A percentile compares a stretch with the other conserved stretches of the same genome.
Conservation (phyloP, 1,140 invertebrate genomes). For the Trichonephila inaurata region DNA sequence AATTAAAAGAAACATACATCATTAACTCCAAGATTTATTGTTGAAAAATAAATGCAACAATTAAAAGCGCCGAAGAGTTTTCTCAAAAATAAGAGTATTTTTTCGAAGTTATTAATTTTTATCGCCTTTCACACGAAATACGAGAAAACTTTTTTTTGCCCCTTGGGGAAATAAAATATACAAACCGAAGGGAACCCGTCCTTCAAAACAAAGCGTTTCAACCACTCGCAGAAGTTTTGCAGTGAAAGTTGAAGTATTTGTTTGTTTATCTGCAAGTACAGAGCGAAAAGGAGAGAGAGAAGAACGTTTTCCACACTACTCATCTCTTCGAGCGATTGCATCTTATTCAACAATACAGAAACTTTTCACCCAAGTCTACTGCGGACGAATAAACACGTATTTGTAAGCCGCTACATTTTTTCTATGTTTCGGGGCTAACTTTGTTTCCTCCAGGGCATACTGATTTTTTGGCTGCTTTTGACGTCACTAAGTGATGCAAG, state of each 20-base stretch:
- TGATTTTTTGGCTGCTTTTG: slow-evolving; percentile 63
- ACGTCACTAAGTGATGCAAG: slow-evolving; percentile 74
- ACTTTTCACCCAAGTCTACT: slow-evolving; percentile 5
- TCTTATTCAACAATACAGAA: slow-evolving; percentile 46
- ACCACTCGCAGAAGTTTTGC: background rate
- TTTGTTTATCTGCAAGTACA: slow-evolving; percentile 22
- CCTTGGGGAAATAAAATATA: background rate
- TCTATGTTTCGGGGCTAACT: slow-evolving; percentile 29
- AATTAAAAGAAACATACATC: too few relatives aligned
- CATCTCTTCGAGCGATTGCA: slow-evolving; percentile 54
- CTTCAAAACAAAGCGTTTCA: background rate
- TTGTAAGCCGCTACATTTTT: slow-evolving; percentile 37
- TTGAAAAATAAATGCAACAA: too few relatives aligned
- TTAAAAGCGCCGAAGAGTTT: too few relatives aligned
- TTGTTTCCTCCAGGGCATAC: slow-evolving; percentile 53
- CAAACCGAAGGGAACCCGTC: background rate
- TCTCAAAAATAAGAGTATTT: too few relatives aligned
- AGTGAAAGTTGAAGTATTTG: background rate
- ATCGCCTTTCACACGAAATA: too few relatives aligned
- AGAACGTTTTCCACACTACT: background rate
- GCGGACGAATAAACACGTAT: slow-evolving; percentile 49
- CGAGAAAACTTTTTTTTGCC: background rate
- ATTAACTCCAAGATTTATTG: too few relatives aligned
- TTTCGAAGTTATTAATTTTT: too few relatives aligned
- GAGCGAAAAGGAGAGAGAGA: too few relatives aligned